phyloP scores from a whole-genome alignment of 2,888 invertebrate genomes.

The Carabus problematicus region DNA sequence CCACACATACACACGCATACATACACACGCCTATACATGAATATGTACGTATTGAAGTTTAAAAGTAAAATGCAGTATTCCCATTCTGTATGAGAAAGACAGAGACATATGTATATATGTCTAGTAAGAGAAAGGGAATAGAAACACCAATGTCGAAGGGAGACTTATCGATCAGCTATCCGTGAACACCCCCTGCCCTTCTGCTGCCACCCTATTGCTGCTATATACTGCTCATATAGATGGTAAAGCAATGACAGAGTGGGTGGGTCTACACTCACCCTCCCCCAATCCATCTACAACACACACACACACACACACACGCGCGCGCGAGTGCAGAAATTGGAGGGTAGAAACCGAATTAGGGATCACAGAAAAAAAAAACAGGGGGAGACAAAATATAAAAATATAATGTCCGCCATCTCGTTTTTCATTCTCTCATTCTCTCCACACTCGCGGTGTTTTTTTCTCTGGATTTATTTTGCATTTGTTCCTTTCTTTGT shows the following conservation, averaged over 20 bases:
- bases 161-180: slow-evolving; percentile 54
- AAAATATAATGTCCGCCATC: slow-evolving; percentile 53
- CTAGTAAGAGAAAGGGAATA: too few species aligned
- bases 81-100: slow-evolving; percentile 19
- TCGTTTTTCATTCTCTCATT: slow-evolving; percentile 43
- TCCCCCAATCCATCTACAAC: too few species aligned
- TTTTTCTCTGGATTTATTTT: too few species aligned
- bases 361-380: slow-evolving; percentile 58
- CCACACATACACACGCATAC: too few species aligned
- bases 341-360: slow-evolving; percentile 56
- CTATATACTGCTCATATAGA: slow-evolving; percentile 54
- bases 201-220: too few species aligned
- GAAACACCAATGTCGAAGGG: slow-evolving; percentile 47
- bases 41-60: too few species aligned
- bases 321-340: too few species aligned
- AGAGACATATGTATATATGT: slow-evolving; percentile 37
- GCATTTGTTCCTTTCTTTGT: too few species aligned
- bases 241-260: slow-evolving; percentile 59
- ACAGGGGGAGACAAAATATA: slow-evolving; percentile 55
- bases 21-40: background rate
- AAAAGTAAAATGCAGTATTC: slow-evolving; percentile 27
- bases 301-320: too few species aligned
- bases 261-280: slow-evolving; percentile 47
- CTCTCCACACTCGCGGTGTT: slow-evolving; percentile 45
- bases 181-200: too few species aligned